Conservation (phyloP, 2,797 vertebrate species). For the Enoplosus armatus region DNA sequence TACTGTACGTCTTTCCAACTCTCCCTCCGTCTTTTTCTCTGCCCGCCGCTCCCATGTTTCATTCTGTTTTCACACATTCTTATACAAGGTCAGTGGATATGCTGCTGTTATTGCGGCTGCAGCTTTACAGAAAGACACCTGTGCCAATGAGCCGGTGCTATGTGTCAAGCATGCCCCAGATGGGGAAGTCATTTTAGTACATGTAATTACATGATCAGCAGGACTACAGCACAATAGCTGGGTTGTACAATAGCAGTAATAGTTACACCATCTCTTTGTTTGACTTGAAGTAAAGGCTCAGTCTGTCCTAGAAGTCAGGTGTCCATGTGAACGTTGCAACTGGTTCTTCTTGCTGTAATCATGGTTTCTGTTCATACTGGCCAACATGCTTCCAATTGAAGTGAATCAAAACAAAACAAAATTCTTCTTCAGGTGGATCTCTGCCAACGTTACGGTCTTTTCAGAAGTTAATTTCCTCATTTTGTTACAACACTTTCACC, state of each 20-base stretch:
- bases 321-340: too few relatives aligned
- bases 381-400: too few relatives aligned
- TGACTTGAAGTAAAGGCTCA: background rate
- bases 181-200: too few relatives aligned
- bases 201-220: too few relatives aligned
- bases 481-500: background rate
- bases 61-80: background rate
- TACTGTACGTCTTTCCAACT: constrained; percentile 5
- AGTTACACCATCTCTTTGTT: background rate
- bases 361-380: too few relatives aligned
- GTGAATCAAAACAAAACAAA: too few relatives aligned
- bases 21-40: background rate
- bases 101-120: too few relatives aligned
- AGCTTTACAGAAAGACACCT: background rate
- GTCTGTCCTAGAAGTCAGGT: background rate
- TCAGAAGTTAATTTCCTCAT: background rate
- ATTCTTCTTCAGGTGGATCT: background rate
- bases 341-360: too few relatives aligned
- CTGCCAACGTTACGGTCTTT: background rate
- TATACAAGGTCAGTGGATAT: background rate
- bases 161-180: background rate
- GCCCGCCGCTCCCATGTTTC: background rate
- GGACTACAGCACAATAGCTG: too few relatives aligned
- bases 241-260: background rate
- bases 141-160: background rate